A percentile compares a stretch with the other conserved stretches of the same genome.
Conservation (phyloP, 2,113 vertebrate genomes). For the Melanostigma gelatinosum region DNA sequence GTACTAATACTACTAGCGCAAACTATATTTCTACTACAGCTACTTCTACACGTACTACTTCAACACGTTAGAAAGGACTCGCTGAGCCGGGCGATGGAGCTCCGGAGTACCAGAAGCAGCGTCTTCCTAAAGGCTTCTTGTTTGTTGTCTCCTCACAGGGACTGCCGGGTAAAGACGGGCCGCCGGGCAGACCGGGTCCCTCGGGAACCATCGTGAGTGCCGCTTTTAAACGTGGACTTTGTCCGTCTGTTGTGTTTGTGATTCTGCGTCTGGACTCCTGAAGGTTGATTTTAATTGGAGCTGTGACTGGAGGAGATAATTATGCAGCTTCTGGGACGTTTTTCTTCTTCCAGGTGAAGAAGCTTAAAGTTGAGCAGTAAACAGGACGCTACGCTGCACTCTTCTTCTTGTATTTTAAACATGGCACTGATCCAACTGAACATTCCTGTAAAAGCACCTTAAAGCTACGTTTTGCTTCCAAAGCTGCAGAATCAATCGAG, state of each 20-base stretch:
- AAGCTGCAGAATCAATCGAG: neutral
- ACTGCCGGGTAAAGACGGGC: slow-evolving; percentile 91
- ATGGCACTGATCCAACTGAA: neutral
- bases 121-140: neutral
- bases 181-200: slow-evolving; percentile 88
- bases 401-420: neutral
- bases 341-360: neutral
- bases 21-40: neutral
- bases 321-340: neutral
- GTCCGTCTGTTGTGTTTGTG: neutral
- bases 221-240: neutral
- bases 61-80: neutral
- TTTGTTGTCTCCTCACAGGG: slow-evolving; percentile 82
- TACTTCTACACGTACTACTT: neutral
- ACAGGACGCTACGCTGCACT: neutral
- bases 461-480: neutral
- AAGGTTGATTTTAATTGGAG: neutral
- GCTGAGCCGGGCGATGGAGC: neutral
- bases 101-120: neutral
- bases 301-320: neutral
- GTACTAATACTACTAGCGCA: neutral
- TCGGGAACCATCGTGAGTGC: slow-evolving; percentile 90
- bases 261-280: neutral
- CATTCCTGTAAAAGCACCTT: neutral
- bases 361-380: neutral